Base-by-base conservation (phyloP, 2,888 invertebrate genomes). In the Xestia ashworthii region DNA sequence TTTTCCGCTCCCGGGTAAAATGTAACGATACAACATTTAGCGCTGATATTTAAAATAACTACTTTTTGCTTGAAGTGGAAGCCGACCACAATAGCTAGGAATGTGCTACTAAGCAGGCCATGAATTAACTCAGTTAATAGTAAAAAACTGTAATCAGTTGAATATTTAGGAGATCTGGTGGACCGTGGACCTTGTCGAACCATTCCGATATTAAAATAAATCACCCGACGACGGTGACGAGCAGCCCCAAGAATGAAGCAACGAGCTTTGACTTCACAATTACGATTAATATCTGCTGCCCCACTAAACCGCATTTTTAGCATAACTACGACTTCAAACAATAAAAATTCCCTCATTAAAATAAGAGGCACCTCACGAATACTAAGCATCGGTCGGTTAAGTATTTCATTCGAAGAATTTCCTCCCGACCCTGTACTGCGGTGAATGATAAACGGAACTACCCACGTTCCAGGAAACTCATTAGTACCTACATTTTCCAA, bases 401-500 rank as follows among this genome's bases (percentile, higher is more conserved):
- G 81, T 83, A 83, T 81, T 87, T 66, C 72, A 71, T 77, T 85
- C 77, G 11, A n/a, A 48, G 68, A 80, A 82, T 86, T 78, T 69
- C 67, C 70, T 62, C 58, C 71, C 68, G 58, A 68, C 69, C 60
- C 66, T 32, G 68, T 73, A 80, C 70, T 68, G 80, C 58, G 76
- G 72, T 72, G 82, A 82, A 87, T 87, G 87, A 89, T 88, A 87
- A 89, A 89, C 84, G 83, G 81, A 77, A 86, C 82, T 83, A 85
- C 67, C 83, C 74, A 81, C 90, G 86, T 86, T 83, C 82, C 81
- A 58, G 78, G 78, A 78, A 86, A 87, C 86, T 90, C 86, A 88
- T 90, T 90, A 90, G 80, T 82, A 82, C n/a, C n/a, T n/a, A n/a
- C 86, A 89, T 89, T 88, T 85, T 83, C 74, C 72, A 78, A 83